Conservation (phyloP, 2,113 vertebrate species). For the Pelvicachromis taeniatus region DNA sequence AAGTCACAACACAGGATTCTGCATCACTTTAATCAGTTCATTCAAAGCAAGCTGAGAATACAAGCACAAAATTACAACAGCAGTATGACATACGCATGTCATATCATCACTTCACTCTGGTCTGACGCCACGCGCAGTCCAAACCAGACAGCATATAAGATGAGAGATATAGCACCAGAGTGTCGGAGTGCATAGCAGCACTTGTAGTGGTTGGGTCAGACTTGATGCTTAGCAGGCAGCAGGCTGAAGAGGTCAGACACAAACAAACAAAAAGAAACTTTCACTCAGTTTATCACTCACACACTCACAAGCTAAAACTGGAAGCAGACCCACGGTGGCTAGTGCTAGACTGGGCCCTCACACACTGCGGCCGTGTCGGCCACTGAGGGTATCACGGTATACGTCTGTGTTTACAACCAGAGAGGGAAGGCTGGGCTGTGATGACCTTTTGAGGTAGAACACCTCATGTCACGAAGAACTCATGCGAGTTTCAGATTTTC, state of each 20-base stretch:
- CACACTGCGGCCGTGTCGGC: slow-evolving; percentile 9
- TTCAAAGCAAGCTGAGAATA: slow-evolving; percentile 87
- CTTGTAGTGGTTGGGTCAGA: slow-evolving; percentile 69
- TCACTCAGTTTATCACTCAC: background rate
- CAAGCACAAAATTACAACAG: slow-evolving; percentile 87
- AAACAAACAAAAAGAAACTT: background rate
- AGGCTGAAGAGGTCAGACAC: slow-evolving; percentile 75
- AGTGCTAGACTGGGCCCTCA: slow-evolving; percentile 6
- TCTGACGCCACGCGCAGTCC: slow-evolving; percentile 44
- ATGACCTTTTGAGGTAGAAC: slow-evolving; percentile 11
- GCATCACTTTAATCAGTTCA: slow-evolving; percentile 81
- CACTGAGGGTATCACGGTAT: background rate
- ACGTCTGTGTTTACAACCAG: slow-evolving; percentile 1
- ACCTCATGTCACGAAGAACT: slow-evolving; percentile 1
- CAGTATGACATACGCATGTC: slow-evolving; percentile 67
- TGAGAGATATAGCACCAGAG: slow-evolving; percentile 80
- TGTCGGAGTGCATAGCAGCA: slow-evolving; percentile 74
- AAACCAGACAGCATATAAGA: slow-evolving; percentile 74
- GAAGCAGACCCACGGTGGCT: slow-evolving; percentile 23
- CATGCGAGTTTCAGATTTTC: slow-evolving; percentile 28
- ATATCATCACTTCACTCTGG: slow-evolving; percentile 38
- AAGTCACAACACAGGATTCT: background rate
- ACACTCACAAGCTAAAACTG: slow-evolving; percentile 18
- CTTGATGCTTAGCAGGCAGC: slow-evolving; percentile 74
- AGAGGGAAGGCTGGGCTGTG: slow-evolving; percentile 12